phyloP scores from a whole-genome alignment of 2,888 invertebrate genomes.

The Scrobipalpa atriplicella region DNA sequence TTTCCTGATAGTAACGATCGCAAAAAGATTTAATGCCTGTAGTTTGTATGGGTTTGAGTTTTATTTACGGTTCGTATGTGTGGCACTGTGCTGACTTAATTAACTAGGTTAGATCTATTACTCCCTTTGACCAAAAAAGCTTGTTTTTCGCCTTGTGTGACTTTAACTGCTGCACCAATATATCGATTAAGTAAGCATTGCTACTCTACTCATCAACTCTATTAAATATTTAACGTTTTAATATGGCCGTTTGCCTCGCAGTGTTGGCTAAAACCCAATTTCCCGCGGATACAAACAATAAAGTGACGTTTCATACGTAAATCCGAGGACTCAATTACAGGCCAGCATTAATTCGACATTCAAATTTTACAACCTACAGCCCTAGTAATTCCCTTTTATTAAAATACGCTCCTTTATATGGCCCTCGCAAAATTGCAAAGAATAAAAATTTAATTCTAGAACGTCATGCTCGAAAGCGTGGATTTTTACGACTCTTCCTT shows the following conservation, averaged over 20 bases:
- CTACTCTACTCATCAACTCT: too few species aligned
- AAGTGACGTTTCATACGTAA: conserved; percentile 58
- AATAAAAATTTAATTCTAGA: conserved; percentile 66
- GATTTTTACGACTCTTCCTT: conserved; percentile 61
- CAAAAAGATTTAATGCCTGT: conserved; percentile 42
- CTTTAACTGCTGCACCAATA: too few species aligned
- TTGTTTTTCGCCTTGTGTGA: too few species aligned
- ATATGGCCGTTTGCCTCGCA: too few species aligned
- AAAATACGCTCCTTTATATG: conserved; percentile 71
- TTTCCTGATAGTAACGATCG: conserved; percentile 40
- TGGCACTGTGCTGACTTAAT: too few species aligned
- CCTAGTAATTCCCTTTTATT: conserved; percentile 74
- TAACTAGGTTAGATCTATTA: too few species aligned
- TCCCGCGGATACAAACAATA: conserved; percentile 41
- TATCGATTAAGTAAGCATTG: too few species aligned
- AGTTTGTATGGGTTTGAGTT: conserved; percentile 22
- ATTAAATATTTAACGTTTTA: too few species aligned
- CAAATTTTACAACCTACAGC: conserved; percentile 69
- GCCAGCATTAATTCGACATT: conserved; percentile 70
- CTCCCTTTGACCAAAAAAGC: too few species aligned
- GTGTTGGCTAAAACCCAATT: background rate
- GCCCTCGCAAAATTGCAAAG: conserved; percentile 53
- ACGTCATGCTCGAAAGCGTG: conserved; percentile 49
- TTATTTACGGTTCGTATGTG: background rate
- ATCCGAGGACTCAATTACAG: conserved; percentile 66